Evolutionary conservation across 2,113 vertebrate genomes (phyloP).

Genomic region (Mormyrus iriodes): DNA sequence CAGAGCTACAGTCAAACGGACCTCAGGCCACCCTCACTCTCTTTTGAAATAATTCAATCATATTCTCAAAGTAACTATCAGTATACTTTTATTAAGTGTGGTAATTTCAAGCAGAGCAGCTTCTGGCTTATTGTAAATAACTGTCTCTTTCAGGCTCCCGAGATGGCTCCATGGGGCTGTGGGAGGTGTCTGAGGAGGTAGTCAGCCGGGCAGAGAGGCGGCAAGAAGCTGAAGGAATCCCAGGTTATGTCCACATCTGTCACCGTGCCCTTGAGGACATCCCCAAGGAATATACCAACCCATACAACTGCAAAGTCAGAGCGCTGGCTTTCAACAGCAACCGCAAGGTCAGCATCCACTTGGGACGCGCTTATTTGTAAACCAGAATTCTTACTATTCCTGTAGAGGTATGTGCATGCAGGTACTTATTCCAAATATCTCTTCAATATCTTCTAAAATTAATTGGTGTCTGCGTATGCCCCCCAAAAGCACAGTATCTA

Average conservation of each 20-base stretch:
- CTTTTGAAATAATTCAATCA: background rate
- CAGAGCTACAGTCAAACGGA: background rate
- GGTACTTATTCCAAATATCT: background rate
- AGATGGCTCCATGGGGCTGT: slow-evolving; percentile 95
- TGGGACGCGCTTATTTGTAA: background rate
- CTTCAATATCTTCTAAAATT: background rate
- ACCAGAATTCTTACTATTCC: background rate
- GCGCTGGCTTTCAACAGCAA: slow-evolving; percentile 92
- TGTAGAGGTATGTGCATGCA: background rate
- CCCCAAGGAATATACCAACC: slow-evolving; percentile 91
- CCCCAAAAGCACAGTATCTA: background rate
- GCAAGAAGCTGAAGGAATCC: slow-evolving; percentile 70
- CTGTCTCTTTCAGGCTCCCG: slow-evolving; percentile 70
- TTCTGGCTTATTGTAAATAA: background rate
- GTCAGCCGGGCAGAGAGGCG: slow-evolving; percentile 69
- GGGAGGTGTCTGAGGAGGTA: slow-evolving; percentile 91
- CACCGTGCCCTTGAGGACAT: slow-evolving; percentile 91
- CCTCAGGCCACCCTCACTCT: background rate
- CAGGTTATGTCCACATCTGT: slow-evolving; percentile 86
- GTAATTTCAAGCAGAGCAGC: background rate
- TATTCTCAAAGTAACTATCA: background rate
- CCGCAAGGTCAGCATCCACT: slow-evolving; percentile 72
- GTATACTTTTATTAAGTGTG: background rate
- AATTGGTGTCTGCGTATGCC: background rate
- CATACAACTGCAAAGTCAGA: slow-evolving; percentile 94